Percentiles rank a stretch among this genome's conserved stretches.
Evolutionary conservation across 2,113 vertebrate species (phyloP).

Genomic region (Periophthalmus modestus): DNA sequence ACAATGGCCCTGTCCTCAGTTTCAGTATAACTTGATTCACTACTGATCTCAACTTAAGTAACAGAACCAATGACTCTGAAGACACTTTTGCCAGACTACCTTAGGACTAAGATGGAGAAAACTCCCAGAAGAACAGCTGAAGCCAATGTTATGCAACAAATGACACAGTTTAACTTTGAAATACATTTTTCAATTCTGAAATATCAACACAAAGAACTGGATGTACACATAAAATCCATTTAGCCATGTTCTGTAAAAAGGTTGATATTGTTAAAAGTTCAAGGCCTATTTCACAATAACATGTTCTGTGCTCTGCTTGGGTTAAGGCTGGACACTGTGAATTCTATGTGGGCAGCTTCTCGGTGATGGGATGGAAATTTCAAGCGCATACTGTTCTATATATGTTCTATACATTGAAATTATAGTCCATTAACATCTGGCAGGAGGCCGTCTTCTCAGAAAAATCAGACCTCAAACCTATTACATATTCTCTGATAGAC

Average conservation of each 20-base stretch:
- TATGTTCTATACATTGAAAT: not conserved
- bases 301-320: slow-evolving; percentile 17
- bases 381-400: not conserved
- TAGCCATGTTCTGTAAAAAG: not conserved
- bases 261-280: too few relatives aligned
- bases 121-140: not conserved
- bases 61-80: slow-evolving; percentile 1
- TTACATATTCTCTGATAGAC: too few relatives aligned
- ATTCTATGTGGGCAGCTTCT: slow-evolving; percentile 16
- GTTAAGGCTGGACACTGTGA: not conserved
- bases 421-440: too few relatives aligned
- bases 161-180: not conserved
- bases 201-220: too few relatives aligned
- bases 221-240: too few relatives aligned
- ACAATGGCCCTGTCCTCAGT: not conserved
- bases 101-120: not conserved
- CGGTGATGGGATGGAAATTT: slow-evolving; percentile 6
- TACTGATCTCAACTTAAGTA: not conserved
- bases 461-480: too few relatives aligned
- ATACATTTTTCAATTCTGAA: not conserved
- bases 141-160: not conserved
- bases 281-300: not conserved
- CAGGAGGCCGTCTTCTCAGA: too few relatives aligned
- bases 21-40: not conserved
- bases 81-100: not conserved